Conservation (phyloP, 2,113 vertebrate genomes). For the Hippocampus barbouri region DNA sequence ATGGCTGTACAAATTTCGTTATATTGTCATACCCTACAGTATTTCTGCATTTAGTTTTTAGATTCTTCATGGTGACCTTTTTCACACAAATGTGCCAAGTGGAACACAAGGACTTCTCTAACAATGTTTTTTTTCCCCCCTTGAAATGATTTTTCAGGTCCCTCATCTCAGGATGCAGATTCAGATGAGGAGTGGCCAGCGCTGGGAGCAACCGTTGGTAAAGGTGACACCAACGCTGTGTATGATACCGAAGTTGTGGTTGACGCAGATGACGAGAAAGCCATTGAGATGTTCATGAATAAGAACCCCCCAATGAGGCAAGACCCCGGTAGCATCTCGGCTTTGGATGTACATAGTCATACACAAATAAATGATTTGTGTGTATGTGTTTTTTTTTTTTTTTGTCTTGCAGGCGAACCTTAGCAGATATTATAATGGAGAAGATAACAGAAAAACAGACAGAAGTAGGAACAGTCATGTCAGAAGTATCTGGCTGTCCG, state of each 20-base stretch:
- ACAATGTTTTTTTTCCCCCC: background rate
- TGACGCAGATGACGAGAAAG: constrained; percentile 85
- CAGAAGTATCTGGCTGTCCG: constrained; percentile 81
- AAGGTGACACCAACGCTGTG: constrained; percentile 42
- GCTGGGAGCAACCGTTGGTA: constrained; percentile 69
- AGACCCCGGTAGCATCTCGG: background rate
- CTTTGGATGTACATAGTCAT: background rate
- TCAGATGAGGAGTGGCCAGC: constrained; percentile 89
- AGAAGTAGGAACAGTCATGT: constrained; percentile 87
- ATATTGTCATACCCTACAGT: background rate
- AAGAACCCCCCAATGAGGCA: constrained; percentile 89
- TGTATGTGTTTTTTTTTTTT: constrained; percentile 6
- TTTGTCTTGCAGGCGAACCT: constrained; percentile 75
- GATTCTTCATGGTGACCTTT: background rate
- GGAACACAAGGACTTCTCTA: background rate
- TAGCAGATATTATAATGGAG: constrained; percentile 96
- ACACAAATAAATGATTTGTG: background rate
- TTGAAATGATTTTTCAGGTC: constrained; percentile 45
- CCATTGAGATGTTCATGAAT: constrained; percentile 96
- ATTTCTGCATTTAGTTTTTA: background rate
- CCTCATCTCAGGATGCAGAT: constrained; percentile 73
- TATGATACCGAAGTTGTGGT: constrained; percentile 71
- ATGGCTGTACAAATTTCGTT: background rate
- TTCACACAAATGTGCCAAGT: background rate
- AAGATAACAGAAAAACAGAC: constrained; percentile 98